A percentile compares a stretch with the other conserved stretches of the same genome.
These are phyloP conservation scores for Phataginus tricuspis DNA, from an alignment of 2,797 vertebrate species.

Conservation along the genomic window DNA sequence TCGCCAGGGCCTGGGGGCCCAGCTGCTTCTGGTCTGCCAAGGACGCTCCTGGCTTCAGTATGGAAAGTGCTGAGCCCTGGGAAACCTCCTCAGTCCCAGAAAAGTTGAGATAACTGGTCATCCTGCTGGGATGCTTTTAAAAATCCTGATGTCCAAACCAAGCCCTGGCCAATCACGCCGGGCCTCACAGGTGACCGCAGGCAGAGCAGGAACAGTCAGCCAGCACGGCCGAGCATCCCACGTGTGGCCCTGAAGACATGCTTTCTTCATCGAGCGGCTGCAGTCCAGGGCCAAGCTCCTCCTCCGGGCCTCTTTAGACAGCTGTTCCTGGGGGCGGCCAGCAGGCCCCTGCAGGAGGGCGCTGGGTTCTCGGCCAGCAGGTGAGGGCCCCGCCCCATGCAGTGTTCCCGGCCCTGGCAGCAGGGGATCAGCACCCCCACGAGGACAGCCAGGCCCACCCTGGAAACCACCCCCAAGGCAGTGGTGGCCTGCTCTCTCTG, in stretches of 20 bases:
- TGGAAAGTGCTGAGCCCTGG: background rate
- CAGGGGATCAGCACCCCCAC: constrained; percentile 91
- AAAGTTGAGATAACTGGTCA: background rate
- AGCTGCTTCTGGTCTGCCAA: background rate
- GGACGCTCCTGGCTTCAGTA: background rate
- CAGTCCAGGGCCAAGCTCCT: background rate
- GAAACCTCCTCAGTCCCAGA: background rate
- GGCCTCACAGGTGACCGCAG: background rate
- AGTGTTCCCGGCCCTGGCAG: constrained; percentile 90
- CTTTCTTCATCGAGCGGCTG: background rate
- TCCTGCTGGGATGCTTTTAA: background rate
- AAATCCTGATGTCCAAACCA: background rate
- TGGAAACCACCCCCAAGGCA: constrained; percentile 90
- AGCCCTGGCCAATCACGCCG: background rate
- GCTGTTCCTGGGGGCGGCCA: constrained; percentile 89
- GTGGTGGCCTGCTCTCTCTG: constrained; percentile 92
- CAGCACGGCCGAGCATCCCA: background rate
- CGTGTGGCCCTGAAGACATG: background rate
- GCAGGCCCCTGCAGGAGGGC: constrained; percentile 84
- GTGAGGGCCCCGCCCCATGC: constrained; percentile 83
- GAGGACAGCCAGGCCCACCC: constrained; percentile 90
- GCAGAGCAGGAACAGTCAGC: background rate
- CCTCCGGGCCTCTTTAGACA: constrained; percentile 75
- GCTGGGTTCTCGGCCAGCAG: constrained; percentile 86
- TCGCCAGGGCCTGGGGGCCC: background rate